Percentiles rank a stretch among this genome's conserved stretches.
These are phyloP conservation scores for Vulpes vulpes DNA, from an alignment of 2,113 vertebrate species.

Conservation along the genomic window DNA sequence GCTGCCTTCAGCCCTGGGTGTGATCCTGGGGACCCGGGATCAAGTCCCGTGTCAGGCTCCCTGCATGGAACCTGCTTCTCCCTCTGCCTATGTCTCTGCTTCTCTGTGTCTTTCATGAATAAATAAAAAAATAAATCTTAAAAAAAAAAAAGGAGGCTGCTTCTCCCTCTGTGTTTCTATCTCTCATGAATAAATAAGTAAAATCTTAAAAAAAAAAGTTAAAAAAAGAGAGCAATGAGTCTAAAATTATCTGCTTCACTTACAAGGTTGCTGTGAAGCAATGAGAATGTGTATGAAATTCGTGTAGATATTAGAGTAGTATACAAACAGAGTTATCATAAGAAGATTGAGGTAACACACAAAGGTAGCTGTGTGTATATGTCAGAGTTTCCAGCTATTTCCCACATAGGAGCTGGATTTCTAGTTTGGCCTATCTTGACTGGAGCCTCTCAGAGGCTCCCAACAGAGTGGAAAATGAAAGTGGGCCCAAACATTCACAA, in stretches of 20 bases:
- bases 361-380: fast-evolving
- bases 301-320: neutral
- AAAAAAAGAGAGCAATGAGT: neutral
- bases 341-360: neutral
- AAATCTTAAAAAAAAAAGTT: no score
- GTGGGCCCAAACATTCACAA: neutral
- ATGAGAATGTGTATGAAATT: neutral
- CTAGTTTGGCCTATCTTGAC: neutral
- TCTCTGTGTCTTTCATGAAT: no score
- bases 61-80: no score
- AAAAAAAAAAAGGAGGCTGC: no score
- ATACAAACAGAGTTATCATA: neutral
- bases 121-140: no score
- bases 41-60: no score
- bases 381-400: neutral
- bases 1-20: no score
- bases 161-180: no score
- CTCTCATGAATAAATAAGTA: no score
- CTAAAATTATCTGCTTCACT: neutral
- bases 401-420: fast-evolving
- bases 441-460: neutral
- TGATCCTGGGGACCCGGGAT: no score
- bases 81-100: no score
- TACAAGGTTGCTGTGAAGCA: neutral
- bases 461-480: neutral